Conservation (phyloP, 53 echinoderm and acorn worm species). For the Crossaster papposus region DNA sequence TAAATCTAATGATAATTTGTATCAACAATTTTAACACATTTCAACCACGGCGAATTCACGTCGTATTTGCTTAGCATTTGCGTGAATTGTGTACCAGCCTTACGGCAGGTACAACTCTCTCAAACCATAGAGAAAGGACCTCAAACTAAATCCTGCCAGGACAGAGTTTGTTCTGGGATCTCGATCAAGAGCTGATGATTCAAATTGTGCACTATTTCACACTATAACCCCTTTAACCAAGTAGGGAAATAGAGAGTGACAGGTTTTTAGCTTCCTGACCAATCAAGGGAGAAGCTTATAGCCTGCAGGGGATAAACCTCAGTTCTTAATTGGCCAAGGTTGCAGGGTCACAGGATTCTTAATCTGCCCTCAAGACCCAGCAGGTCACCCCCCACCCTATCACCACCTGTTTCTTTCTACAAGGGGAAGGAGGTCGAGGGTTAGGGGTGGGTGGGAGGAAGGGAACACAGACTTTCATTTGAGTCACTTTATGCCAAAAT, state of each 20-base stretch:
- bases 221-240: background rate
- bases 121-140: too few species aligned
- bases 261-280: background rate
- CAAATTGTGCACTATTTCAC: background rate
- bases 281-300: conserved; percentile 2
- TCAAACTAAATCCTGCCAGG: background rate
- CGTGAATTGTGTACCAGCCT: too few species aligned
- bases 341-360: background rate
- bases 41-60: too few species aligned
- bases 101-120: too few species aligned
- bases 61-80: too few species aligned
- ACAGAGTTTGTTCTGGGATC: background rate
- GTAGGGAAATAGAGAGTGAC: background rate
- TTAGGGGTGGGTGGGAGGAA: too few species aligned
- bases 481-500: background rate
- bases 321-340: background rate
- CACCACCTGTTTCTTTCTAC: background rate
- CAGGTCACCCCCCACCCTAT: background rate
- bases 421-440: background rate
- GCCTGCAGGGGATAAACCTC: background rate
- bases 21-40: too few species aligned
- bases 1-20: too few species aligned
- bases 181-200: background rate
- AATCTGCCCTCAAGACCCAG: background rate
- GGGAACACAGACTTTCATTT: background rate